Base-by-base conservation (phyloP, 2,113 vertebrate genomes). In the Rhizomys pruinosus region DNA sequence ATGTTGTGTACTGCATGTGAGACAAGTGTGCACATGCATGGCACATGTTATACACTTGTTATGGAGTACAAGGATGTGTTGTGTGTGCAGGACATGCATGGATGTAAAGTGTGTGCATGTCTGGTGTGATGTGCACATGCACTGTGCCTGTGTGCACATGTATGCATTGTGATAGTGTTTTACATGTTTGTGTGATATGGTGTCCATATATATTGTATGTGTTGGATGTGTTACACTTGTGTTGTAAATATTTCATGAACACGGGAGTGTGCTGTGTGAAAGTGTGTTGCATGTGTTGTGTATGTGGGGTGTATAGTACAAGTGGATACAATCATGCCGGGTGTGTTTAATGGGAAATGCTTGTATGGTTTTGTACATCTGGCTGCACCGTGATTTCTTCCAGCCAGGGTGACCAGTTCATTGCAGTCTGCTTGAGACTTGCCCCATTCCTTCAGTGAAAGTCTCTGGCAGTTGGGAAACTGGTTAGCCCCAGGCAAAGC, bases 401-500 rank as follows among this genome's bases (percentile, higher is more conserved):
- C 61, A 69, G 11, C 68, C 52, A 44, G 72, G 7, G 22, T 66
- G n/a, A 87, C 39, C 66, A 10, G 2, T 47, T 79, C 1, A 0
- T 44, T 32, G 74, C 52, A 12, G 13, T 72, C n/a, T 66, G 42
- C 15, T 80, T 72, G 39, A 29, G 55, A 29, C 61, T 22, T 64
- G 4, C 9, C 6, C 0, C 9, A 2, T 37, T 23, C 73, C 39
- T 63, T 87, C n/a, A 1, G 57, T 11, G 20, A 68, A 44, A 63
- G 23, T 55, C 64, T 8, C 57, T 44, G 59, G 13, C 2, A 29
- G 37, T 12, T 29, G 32, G 47, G 23, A 61, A 59, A 55, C 22
- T 81, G 52, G 16, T 73, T 1, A 25, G 10, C 27, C 52, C 80
- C 15, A 2, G 55, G 15, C 27, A 84, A n/a, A 11, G 0, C 0